phyloP scores from a whole-genome alignment of 92 coral and sea anemone genomes.

The Heteractis magnifica region DNA sequence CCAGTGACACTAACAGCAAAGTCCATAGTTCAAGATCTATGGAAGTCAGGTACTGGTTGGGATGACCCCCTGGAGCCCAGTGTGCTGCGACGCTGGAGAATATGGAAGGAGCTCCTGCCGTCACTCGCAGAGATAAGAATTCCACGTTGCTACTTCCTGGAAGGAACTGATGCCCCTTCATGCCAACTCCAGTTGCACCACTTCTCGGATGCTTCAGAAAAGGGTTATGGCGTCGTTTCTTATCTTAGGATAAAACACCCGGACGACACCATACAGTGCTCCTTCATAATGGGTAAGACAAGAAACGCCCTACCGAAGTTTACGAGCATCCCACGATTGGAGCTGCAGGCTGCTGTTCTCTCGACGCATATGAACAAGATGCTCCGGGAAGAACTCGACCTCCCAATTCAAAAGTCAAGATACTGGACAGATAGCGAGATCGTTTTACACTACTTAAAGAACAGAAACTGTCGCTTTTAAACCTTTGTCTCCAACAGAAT shows the following conservation, averaged over 20 bases:
- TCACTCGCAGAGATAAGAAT: constrained; percentile 44
- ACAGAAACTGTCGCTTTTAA: constrained; percentile 41
- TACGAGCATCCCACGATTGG: constrained; percentile 53
- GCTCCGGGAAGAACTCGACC: constrained; percentile 38
- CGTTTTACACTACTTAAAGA: constrained; percentile 49
- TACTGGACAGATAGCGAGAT: constrained; percentile 57
- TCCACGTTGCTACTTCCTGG: constrained; percentile 50
- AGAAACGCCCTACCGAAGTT: constrained; percentile 51
- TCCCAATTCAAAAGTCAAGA: constrained; percentile 29
- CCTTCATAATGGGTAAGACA: constrained; percentile 56
- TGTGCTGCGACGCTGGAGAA: constrained; percentile 21
- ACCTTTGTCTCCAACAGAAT: constrained; percentile 62
- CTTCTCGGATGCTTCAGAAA: constrained; percentile 59
- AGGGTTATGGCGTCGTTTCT: constrained; percentile 47
- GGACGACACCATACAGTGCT: constrained; percentile 42
- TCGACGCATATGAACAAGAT: constrained; percentile 40
- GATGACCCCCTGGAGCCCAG: constrained; percentile 42
- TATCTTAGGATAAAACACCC: constrained; percentile 42
- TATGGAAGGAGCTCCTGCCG: constrained; percentile 47
- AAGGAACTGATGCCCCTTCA: background rate
- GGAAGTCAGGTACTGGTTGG: constrained; percentile 57
- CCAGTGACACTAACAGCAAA: constrained; percentile 57
- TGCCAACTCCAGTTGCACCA: constrained; percentile 50
- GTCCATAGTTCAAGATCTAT: constrained; percentile 44
- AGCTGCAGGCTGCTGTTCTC: constrained; percentile 61